phyloP scores from a whole-genome alignment of 2,888 invertebrate genomes.

The Drosophila merina region DNA sequence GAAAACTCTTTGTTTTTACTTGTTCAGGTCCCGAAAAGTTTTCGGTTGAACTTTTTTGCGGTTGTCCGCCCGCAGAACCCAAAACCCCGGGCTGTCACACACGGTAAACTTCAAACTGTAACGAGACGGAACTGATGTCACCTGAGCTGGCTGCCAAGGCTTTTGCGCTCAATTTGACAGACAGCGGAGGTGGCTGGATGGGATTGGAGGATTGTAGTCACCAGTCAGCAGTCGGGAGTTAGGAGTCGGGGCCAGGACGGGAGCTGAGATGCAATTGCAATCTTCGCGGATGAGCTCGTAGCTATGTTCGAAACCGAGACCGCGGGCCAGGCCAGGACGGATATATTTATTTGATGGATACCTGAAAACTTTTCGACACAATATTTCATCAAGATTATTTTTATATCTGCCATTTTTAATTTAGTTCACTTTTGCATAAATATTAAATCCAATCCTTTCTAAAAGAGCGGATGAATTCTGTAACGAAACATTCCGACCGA shows the following conservation, averaged over 20 bases:
- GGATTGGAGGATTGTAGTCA: neutral
- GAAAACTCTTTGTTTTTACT: constrained; percentile 31
- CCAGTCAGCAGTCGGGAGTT: neutral
- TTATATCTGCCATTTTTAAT: no score
- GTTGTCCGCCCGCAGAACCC: constrained; percentile 37
- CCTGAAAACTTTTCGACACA: neutral
- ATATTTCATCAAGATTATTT: neutral
- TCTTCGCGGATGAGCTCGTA: constrained; percentile 64
- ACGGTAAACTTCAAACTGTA: constrained; percentile 78
- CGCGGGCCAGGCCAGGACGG: constrained; percentile 26
- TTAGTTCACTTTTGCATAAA: no score
- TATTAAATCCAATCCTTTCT: no score
- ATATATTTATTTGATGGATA: neutral
- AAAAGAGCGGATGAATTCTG: no score
- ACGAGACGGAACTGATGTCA: constrained; percentile 77
- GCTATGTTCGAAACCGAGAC: constrained; percentile 49
- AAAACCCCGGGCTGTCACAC: constrained; percentile 62
- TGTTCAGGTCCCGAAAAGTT: constrained; percentile 45
- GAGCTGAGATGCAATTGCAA: constrained; percentile 28
- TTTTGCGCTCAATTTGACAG: constrained; percentile 78
- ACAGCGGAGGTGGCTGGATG: constrained; percentile 34
- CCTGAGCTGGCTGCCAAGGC: constrained; percentile 67
- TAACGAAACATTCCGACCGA: no score
- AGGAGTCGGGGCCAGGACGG: neutral
- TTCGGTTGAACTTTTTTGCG: constrained; percentile 28